Percentiles rank a stretch among this genome's conserved stretches.
phyloP scores from a whole-genome alignment of 2,113 vertebrate species.

The Sebastes fasciatus region DNA sequence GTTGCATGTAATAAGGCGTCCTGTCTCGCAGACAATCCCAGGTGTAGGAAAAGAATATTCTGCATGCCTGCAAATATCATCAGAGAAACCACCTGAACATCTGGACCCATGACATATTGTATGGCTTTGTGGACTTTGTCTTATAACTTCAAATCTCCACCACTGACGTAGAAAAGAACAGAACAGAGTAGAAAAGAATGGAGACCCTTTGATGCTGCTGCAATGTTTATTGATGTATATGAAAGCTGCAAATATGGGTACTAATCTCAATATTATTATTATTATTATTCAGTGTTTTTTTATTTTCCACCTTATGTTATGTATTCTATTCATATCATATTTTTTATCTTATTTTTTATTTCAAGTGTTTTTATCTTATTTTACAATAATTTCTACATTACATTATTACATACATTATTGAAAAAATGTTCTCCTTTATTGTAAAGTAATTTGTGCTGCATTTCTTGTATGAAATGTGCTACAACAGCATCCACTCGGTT shows the following conservation, averaged over 20 bases:
- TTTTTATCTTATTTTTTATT: not conserved
- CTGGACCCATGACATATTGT: not conserved
- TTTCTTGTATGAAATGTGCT: not conserved
- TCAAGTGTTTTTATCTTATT: too few relatives aligned
- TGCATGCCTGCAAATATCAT: constrained; percentile 64
- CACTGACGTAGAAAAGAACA: not conserved
- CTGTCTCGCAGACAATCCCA: constrained; percentile 33
- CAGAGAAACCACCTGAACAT: not conserved
- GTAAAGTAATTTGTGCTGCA: not conserved
- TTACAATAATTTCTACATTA: too few relatives aligned
- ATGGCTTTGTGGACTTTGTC: not conserved
- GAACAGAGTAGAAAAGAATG: not conserved
- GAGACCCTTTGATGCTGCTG: not conserved
- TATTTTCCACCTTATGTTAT: not conserved
- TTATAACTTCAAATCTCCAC: not conserved
- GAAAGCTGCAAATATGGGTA: too few relatives aligned
- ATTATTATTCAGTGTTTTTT: too few relatives aligned
- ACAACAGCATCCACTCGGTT: not conserved
- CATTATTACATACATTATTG: too few relatives aligned
- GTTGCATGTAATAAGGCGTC: not conserved
- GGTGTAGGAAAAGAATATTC: constrained; percentile 10
- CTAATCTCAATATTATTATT: too few relatives aligned
- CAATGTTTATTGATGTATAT: too few relatives aligned
- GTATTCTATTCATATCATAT: not conserved
- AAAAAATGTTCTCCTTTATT: too few relatives aligned